Percentiles rank a stretch among this genome's conserved stretches.
Conservation (phyloP, 2,797 vertebrate genomes). For the Antennarius maculatus region DNA sequence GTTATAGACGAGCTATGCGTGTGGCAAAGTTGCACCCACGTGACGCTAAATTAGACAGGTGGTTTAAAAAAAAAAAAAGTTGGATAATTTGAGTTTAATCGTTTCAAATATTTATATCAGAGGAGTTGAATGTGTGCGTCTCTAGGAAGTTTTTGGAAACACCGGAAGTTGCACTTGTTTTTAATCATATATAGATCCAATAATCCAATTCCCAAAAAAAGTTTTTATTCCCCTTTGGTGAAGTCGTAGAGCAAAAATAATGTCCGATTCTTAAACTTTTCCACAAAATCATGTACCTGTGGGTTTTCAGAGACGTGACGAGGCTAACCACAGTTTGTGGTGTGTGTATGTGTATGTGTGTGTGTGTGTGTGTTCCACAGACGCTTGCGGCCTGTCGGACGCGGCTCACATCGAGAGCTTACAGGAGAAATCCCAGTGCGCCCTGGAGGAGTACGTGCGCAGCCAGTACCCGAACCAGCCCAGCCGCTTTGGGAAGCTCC, state of each 20-base stretch:
- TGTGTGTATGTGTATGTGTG: slow-evolving; percentile 45
- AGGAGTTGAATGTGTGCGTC: too few relatives aligned
- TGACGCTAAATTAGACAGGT: slow-evolving; percentile 24
- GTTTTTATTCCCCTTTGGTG: too few relatives aligned
- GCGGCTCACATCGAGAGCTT: slow-evolving; percentile 98
- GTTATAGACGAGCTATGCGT: slow-evolving; percentile 35
- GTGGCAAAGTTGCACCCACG: slow-evolving; percentile 38
- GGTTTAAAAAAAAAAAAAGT: too few relatives aligned
- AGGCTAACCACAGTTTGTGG: slow-evolving; percentile 49
- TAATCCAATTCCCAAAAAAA: too few relatives aligned
- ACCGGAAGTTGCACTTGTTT: not conserved
- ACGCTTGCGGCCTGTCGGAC: slow-evolving; percentile 97
- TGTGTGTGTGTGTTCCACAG: slow-evolving; percentile 74
- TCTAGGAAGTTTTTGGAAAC: too few relatives aligned
- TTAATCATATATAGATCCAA: not conserved
- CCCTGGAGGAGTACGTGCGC: slow-evolving; percentile 96
- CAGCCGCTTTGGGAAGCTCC: slow-evolving; percentile 97
- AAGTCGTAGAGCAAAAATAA: slow-evolving; percentile 10
- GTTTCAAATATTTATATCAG: slow-evolving; percentile 5
- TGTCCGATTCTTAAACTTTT: slow-evolving; percentile 13
- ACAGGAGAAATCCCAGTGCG: slow-evolving; percentile 98
- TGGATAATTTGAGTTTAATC: not conserved
- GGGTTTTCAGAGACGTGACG: slow-evolving; percentile 18
- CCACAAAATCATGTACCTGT: not conserved
- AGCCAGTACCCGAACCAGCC: slow-evolving; percentile 99